Conservation (phyloP, 2,888 invertebrate species). For the Alcis repandata region DNA sequence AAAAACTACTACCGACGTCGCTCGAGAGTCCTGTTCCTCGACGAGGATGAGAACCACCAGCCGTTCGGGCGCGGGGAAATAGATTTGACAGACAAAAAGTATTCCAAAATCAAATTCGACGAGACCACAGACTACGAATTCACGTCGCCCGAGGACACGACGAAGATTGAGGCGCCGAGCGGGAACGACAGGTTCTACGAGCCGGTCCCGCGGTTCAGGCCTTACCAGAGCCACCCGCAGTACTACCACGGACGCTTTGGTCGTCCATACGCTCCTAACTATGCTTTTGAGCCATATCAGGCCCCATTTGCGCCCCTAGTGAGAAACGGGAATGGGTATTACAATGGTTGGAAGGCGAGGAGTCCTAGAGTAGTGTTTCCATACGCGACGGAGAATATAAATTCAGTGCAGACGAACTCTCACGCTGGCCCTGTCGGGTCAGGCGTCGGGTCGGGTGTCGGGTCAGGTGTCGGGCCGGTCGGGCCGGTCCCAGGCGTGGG, state of each 20-base stretch:
- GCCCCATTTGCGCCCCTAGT: constrained; percentile 64
- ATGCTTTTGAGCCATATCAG: constrained; percentile 69
- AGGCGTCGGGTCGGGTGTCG: constrained; percentile 3
- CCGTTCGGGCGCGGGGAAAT: constrained; percentile 77
- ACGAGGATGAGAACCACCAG: constrained; percentile 74
- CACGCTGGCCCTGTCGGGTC: constrained; percentile 68
- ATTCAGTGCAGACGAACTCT: constrained; percentile 78
- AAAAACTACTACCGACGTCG: constrained; percentile 66
- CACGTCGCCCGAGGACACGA: constrained; percentile 68
- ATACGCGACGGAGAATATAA: constrained; percentile 73
- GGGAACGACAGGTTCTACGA: constrained; percentile 79
- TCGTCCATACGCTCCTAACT: constrained; percentile 74
- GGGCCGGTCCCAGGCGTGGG: constrained; percentile 32
- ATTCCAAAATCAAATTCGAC: constrained; percentile 81
- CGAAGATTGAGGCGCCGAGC: constrained; percentile 59
- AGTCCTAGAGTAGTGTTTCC: constrained; percentile 83
- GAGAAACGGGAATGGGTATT: constrained; percentile 72
- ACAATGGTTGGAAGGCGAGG: constrained; percentile 79
- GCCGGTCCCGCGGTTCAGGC: constrained; percentile 64
- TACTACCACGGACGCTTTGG: constrained; percentile 74
- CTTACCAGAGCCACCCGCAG: constrained; percentile 62
- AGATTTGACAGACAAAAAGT: constrained; percentile 72
- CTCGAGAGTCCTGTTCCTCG: constrained; percentile 70
- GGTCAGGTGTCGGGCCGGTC: constrained; percentile 3
- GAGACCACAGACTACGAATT: constrained; percentile 80